Base-by-base conservation (phyloP, 2,113 vertebrate species). In the Heterotis niloticus region DNA sequence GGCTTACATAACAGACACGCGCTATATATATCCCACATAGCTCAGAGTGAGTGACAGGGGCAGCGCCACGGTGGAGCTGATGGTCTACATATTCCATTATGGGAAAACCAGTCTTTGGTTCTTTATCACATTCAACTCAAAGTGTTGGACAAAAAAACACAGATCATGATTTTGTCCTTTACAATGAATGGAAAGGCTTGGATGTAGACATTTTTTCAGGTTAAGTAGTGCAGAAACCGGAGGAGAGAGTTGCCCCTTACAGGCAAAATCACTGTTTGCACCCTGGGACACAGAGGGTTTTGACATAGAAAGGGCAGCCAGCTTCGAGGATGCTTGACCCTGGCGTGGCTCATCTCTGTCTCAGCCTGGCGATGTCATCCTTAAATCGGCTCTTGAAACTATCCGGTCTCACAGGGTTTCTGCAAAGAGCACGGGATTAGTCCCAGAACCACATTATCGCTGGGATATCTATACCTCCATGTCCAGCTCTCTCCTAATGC, bases 1-100 rank as follows among this genome's bases (percentile, higher is more conserved):
- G 78, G 76, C 69, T 73, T 71, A 28, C 29, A 72, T 57, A 79
- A 59, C 78, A 64, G 70, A 24, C 59, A 73, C 9, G 29, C 44
- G 14, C 78, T 79, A 79, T 79, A 54, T 73, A 73, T 79, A 79
- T 34, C 78, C 14, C 68, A 64, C 78, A 74, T 57, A 52, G 44
- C 23, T 57, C 34, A 54, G 0, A 18, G 51, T 73, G 70, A 73
- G 29, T 64, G 78, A 73, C 70, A 60, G 76, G 73, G 52, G 26
- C 65, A 78, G 66, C 64, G 7, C 54, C 66, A 57, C 54, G 23
- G 24, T 24, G 10, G 51, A 44, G 24, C 34, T 44, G 34, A 44
- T 44, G 34, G 34, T 2, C 34, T 44, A 44, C 34, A 44, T 44
- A 44, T 44, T 44, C 34, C 34, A 44, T 62, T 62, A 62, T 62